Percentiles rank a stretch among this genome's conserved stretches.
phyloP scores from a whole-genome alignment of 1,140 invertebrate species.

The Drosophila repleta region DNA sequence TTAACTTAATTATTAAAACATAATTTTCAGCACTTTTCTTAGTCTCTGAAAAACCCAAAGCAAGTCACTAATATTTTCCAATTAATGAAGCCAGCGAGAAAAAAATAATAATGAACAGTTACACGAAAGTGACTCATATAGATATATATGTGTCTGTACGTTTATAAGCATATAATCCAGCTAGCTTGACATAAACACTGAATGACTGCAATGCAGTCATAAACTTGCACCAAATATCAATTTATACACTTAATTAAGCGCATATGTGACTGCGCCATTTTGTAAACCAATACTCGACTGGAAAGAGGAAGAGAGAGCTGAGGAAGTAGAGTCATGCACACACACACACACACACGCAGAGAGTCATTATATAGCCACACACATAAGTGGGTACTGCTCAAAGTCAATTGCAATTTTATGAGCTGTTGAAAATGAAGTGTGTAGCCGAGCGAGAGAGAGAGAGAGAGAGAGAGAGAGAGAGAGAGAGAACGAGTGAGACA shows the following conservation, averaged over 20 bases:
- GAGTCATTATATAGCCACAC: neutral
- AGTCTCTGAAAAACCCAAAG: too few species aligned
- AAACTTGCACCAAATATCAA: conserved; percentile 78
- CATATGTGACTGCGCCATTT: conserved; percentile 79
- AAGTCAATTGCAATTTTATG: conserved; percentile 81
- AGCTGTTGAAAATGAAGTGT: conserved; percentile 79
- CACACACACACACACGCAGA: conserved; percentile 1
- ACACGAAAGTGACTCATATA: too few species aligned
- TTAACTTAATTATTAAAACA: too few species aligned
- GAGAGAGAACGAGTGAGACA: neutral
- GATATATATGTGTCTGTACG: neutral
- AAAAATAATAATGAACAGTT: too few species aligned
- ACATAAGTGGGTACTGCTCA: conserved; percentile 41
- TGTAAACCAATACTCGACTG: conserved; percentile 25
- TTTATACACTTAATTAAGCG: conserved; percentile 80
- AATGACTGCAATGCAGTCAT: conserved; percentile 75
- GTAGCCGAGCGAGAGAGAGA: conserved; percentile 27
- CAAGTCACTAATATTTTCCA: too few species aligned
- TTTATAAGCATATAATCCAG: conserved; percentile 46
- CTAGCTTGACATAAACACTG: conserved; percentile 57
- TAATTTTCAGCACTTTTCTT: too few species aligned
- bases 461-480: neutral
- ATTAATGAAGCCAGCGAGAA: too few species aligned
- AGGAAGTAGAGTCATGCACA: neutral
- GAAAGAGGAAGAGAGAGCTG: conserved; percentile 1